These are phyloP conservation scores for Agrochola lychnidis DNA, from an alignment of 2,888 invertebrate genomes.

Conservation along the genomic window DNA sequence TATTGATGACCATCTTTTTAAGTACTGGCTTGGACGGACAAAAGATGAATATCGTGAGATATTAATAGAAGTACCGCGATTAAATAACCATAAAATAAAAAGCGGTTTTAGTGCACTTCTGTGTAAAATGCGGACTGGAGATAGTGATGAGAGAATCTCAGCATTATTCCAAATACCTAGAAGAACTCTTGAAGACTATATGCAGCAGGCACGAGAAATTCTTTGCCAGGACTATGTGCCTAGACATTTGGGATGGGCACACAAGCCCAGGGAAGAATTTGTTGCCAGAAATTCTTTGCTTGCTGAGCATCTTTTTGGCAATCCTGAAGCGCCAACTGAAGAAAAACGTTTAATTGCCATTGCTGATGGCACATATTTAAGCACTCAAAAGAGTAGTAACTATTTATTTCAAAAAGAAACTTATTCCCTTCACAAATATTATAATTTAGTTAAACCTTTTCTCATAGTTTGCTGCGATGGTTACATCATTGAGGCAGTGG, in stretches of 20 bases:
- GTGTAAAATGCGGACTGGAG: conserved; percentile 10
- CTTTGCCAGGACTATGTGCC: conserved; percentile 14
- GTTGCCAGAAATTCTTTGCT: conserved; percentile 4
- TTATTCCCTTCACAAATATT: conserved; percentile 26
- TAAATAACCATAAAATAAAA: conserved; percentile 7
- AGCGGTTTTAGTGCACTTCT: background rate
- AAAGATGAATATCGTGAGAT: background rate
- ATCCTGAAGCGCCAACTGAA: conserved; percentile 17
- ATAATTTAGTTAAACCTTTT: conserved; percentile 11
- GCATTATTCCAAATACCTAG: background rate
- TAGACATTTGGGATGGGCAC: conserved; percentile 14
- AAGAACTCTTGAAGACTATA: no score
- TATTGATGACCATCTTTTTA: background rate
- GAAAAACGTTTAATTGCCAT: conserved; percentile 15
- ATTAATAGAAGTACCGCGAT: conserved; percentile 4
- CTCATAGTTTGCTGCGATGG: conserved; percentile 9
- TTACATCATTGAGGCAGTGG: conserved; percentile 22
- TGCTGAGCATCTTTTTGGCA: conserved; percentile 20
- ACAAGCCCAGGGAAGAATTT: conserved; percentile 10
- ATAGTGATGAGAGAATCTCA: background rate
- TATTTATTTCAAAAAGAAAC: conserved; percentile 26
- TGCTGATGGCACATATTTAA: conserved; percentile 31
- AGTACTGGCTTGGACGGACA: conserved; percentile 1
- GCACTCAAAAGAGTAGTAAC: conserved; percentile 24
- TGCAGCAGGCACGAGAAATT: conserved; percentile 5